Percentiles rank a stretch among this genome's conserved stretches.
Evolutionary conservation across 2,888 invertebrate species (phyloP).

Genomic region (Bimastos eiseni): DNA sequence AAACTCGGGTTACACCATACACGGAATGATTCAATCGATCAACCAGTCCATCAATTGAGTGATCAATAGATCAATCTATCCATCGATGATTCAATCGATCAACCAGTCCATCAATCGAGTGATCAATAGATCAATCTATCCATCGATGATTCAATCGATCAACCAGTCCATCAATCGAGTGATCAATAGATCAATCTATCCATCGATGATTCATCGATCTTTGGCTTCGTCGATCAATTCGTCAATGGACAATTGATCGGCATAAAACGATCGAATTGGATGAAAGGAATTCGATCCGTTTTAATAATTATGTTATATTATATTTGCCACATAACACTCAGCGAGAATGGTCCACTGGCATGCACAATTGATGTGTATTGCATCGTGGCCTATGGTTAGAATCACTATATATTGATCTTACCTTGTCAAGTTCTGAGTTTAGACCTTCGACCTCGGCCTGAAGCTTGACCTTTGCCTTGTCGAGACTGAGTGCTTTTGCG

Average conservation of each 20-base stretch:
- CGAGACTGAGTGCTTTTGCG: conserved; percentile 93
- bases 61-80: neutral
- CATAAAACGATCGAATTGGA: neutral
- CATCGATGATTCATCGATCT: neutral
- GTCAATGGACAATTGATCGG: neutral
- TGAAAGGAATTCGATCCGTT: neutral
- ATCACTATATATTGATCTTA: too few species aligned
- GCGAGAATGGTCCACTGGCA: neutral
- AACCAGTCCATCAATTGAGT: neutral
- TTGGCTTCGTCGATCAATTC: neutral
- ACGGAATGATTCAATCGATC: neutral
- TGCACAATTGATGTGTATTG: neutral
- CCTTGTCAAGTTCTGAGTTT: conserved; percentile 87
- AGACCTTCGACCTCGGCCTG: conserved; percentile 96
- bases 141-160: neutral
- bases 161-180: neutral
- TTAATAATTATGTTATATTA: too few species aligned
- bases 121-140: neutral
- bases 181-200: neutral
- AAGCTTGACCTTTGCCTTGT: conserved; percentile 96
- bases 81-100: neutral
- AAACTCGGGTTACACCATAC: neutral
- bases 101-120: neutral
- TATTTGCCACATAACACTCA: neutral
- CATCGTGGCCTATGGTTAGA: neutral